Evolutionary conservation across 2,888 invertebrate species (phyloP).

Genomic region (Thera obeliscata): DNA sequence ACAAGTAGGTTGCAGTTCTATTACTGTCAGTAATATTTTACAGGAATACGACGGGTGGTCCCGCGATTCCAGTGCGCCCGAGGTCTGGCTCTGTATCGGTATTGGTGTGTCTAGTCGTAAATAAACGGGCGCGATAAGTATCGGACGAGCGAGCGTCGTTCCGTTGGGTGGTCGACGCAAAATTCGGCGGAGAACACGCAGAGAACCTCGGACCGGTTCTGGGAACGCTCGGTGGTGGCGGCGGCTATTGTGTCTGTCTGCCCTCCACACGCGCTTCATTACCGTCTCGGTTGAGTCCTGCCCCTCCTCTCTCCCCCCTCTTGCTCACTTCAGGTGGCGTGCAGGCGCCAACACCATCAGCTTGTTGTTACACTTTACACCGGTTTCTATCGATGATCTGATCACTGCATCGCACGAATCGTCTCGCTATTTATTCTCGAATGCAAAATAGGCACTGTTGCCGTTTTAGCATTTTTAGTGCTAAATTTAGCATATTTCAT

Average conservation of each 20-base stretch:
- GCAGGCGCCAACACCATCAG: constrained; percentile 58
- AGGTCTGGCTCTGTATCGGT: constrained; percentile 55
- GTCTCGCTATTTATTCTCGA: constrained; percentile 9
- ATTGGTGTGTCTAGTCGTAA: constrained; percentile 76
- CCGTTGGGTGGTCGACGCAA: constrained; percentile 81
- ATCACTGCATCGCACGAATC: constrained; percentile 13
- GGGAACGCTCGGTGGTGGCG: constrained; percentile 73
- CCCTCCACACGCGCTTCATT: constrained; percentile 75
- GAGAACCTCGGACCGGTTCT: constrained; percentile 77
- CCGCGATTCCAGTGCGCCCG: constrained; percentile 59
- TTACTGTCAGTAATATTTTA: constrained; percentile 50
- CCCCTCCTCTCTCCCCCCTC: constrained; percentile 20
- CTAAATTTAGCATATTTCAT: too few species aligned
- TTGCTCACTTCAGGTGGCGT: constrained; percentile 43
- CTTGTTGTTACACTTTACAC: constrained; percentile 45
- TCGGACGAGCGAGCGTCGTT: constrained; percentile 64
- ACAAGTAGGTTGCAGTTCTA: constrained; percentile 31
- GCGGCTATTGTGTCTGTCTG: constrained; percentile 82
- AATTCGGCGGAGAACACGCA: constrained; percentile 78
- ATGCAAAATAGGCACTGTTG: constrained; percentile 4
- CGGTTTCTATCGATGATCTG: constrained; percentile 34
- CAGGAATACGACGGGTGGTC: constrained; percentile 63
- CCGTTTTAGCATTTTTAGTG: too few species aligned
- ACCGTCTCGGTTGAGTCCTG: constrained; percentile 52
- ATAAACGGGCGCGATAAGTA: constrained; percentile 77